Conservation (phyloP, 2,113 vertebrate genomes). For the Butorides virescens region DNA sequence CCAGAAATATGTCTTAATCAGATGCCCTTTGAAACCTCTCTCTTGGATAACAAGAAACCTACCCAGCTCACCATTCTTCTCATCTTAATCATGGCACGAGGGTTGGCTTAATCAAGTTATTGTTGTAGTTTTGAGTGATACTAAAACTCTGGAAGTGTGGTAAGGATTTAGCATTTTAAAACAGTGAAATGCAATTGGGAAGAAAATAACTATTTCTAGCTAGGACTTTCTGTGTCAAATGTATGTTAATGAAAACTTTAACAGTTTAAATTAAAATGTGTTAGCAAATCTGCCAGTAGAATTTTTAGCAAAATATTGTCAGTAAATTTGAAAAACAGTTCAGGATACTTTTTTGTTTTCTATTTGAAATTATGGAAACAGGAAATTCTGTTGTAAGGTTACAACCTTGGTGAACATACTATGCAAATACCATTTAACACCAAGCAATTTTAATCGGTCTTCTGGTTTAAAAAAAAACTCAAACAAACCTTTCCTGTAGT, state of each 20-base stretch:
- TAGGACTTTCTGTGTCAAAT: constrained; percentile 28
- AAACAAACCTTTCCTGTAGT: background rate
- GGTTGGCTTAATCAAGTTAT: background rate
- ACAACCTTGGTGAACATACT: background rate
- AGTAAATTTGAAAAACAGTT: background rate
- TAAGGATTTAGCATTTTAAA: background rate
- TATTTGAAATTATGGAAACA: background rate
- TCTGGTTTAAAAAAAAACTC: background rate
- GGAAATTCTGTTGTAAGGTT: background rate
- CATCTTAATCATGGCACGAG: background rate
- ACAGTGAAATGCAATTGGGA: background rate
- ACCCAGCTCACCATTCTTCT: background rate
- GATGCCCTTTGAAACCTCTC: background rate
- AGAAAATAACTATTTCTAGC: constrained; percentile 19
- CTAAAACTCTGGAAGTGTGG: background rate
- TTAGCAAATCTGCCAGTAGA: constrained; percentile 43
- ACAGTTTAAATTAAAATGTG: constrained; percentile 52
- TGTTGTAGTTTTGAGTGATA: background rate
- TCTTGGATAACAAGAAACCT: background rate
- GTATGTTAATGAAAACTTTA: constrained; percentile 53
- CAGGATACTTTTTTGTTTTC: background rate
- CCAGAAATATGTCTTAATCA: background rate
- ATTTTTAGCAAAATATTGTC: constrained; percentile 20
- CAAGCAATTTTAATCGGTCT: background rate
- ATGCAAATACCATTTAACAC: background rate